Evolutionary conservation across 35 echinoderm and acorn worm species (phyloP).

Genomic region (Ptychodera flava): DNA sequence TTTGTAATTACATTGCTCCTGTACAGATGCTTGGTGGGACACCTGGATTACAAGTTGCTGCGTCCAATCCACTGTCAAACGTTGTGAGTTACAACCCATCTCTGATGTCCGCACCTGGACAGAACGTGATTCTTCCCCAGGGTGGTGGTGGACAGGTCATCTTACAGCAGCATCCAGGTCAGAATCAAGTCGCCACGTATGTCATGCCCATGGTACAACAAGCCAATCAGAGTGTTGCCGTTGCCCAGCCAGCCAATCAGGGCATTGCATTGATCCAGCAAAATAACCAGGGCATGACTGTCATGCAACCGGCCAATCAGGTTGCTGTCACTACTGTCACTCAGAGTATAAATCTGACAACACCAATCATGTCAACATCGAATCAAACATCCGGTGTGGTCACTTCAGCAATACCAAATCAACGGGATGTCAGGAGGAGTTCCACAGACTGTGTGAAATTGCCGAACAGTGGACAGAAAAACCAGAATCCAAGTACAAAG

Average conservation of each 20-base stretch:
- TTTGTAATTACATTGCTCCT: not conserved
- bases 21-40: not conserved
- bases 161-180: conserved; percentile 20
- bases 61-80: not conserved
- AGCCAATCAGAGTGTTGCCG: not conserved
- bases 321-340: not conserved
- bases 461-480: not conserved
- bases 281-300: not conserved
- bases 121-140: conserved; percentile 35
- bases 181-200: conserved; percentile 25
- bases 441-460: not conserved
- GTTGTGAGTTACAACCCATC: not conserved
- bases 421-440: not conserved
- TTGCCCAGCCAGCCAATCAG: conserved; percentile 17
- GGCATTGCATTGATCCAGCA: not conserved
- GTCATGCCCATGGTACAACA: conserved; percentile 20
- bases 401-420: not conserved
- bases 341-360: not conserved
- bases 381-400: not conserved
- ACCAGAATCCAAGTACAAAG: no score
- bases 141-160: not conserved
- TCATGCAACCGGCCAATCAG: not conserved
- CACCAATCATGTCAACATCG: not conserved
- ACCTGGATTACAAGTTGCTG: not conserved
- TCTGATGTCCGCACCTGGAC: conserved; percentile 16